Base-by-base conservation (phyloP, 2,797 vertebrate species). In the Eupleurogrammus muticus region DNA sequence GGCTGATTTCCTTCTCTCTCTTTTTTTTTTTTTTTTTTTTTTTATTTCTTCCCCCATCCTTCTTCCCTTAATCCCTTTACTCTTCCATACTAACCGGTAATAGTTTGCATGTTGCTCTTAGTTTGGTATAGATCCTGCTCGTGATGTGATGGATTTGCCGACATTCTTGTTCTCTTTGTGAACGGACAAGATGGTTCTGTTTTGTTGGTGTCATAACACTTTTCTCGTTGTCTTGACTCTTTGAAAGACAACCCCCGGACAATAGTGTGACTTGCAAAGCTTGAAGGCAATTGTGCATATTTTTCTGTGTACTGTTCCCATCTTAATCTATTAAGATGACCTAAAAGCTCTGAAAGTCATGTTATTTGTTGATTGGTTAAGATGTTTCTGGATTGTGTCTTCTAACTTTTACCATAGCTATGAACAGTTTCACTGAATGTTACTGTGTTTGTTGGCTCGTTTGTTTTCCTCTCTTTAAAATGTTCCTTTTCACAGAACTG, bases 21-120 rank as follows among this genome's bases (percentile, higher is more conserved):
- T 28, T 28, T 28, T 36, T 47, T 10, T 59, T 11, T 51, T 8
- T 46, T n/a, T 21, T 64, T 14, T 42, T 1, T 38, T 46, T 53
- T 19, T 47, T 34, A 54, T 62, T 36, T 21, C 17, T 17, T 35
- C 54, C 52, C n/a, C n/a, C n/a, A n/a, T n/a, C 54, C 20, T 40
- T n/a, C 23, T 68, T 46, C 28, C 19, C 14, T 73, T 70, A 76
- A 55, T 49, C 40, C 24, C 49, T 76, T 74, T 77, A 55, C 36
- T 73, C 69, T 36, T 84, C 74, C 36, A 54, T 87, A 93, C 92
- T 94, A 93, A 93, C 88, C 54, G 77, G 81, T 85, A 51, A 59
- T 56, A 73, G 71, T 75, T 69, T 92, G 92, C 93, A 93, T 94
- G 90, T 74, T 44, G 59, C 62, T 71, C 54, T 42, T 66, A 73